Percentiles rank a stretch among this genome's conserved stretches.
phyloP scores from a whole-genome alignment of 2,113 vertebrate species.

The Orycteropus afer region DNA sequence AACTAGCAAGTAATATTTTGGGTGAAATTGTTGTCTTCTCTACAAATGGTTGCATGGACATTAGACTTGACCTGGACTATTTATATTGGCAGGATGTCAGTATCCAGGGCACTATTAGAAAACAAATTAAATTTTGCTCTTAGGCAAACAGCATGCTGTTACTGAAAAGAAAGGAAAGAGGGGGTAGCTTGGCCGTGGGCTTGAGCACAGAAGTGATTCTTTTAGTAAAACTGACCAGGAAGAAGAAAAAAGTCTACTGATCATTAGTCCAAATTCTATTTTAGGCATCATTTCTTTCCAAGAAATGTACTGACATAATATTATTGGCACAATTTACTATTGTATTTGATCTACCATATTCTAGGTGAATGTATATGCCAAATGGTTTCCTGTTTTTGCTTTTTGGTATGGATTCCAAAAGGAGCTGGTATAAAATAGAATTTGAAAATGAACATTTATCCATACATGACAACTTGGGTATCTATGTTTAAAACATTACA shows the following conservation, averaged over 20 bases:
- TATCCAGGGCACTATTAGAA: slow-evolving; percentile 47
- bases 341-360: not conserved
- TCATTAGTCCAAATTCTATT: slow-evolving; percentile 31
- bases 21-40: slow-evolving; percentile 33
- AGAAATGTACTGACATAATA: slow-evolving; percentile 32
- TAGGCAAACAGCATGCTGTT: slow-evolving; percentile 23
- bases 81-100: slow-evolving; percentile 55
- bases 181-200: not conserved
- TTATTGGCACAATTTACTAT: slow-evolving; percentile 23
- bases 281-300: slow-evolving; percentile 48
- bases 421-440: slow-evolving; percentile 28
- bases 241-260: slow-evolving; percentile 2
- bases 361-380: slow-evolving; percentile 15
- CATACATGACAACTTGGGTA: not conserved
- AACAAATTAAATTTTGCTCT: slow-evolving; percentile 40
- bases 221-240: not conserved
- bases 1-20: slow-evolving; percentile 43
- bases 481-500: slow-evolving; percentile 45
- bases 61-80: slow-evolving; percentile 32
- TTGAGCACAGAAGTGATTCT: slow-evolving; percentile 18
- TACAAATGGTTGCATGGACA: slow-evolving; percentile 9
- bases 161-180: slow-evolving; percentile 35
- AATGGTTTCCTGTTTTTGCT: slow-evolving; percentile 18
- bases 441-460: slow-evolving; percentile 47
- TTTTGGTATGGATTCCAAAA: slow-evolving; percentile 36